Base-by-base conservation (phyloP, 2,797 vertebrate species). In the Capromys pilorides region DNA sequence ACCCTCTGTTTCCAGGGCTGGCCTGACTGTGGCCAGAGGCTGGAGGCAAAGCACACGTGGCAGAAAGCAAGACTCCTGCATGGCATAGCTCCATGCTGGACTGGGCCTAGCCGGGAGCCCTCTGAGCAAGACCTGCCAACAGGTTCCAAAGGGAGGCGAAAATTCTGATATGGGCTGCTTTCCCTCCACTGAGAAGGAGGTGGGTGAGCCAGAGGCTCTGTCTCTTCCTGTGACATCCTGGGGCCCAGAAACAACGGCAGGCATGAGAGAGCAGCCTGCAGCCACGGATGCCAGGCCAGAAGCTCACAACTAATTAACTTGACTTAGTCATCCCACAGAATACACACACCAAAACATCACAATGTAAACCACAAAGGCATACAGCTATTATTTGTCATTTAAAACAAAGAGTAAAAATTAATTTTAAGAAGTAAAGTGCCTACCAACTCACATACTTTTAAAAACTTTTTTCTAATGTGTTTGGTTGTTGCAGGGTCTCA, bases 191-290 rank as follows among this genome's bases (percentile, higher is more conserved):
- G 2, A 21, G 26, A 45, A 92, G 83, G 64, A 33, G 59, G 36
- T 0, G 0, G 6, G 84, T 12, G 33, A 69, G 54, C 49, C 4
- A 41, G 12, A 1, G 3, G 11, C 49, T 4, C 57, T 19, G 45
- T 64, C 69, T 71, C 21, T 61, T 89, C 36, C 33, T n/a, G 19
- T 33, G 51, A 45, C 31, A 51, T 22, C 16, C 57, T n/a, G 26
- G 0, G 0, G 13, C 67, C n/a, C 73, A 62, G 33, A 67, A 66
- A 36, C 9, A 3, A 16, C 62, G 6, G 8, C 21, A 1, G 64
- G 45, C 62, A 61, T 2, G 14, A 13, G 28, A 24, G 59, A 13
- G 26, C 8, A 19, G 14, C 12, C 36, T 36, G 75, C 16, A 28
- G 31, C 28, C 36, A n/a, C 1, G 39, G 54, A 62, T 57, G 22